Percentiles rank a stretch among this genome's conserved stretches.
Evolutionary conservation across 2,113 vertebrate genomes (phyloP).

Genomic region (Siniperca knerii): DNA sequence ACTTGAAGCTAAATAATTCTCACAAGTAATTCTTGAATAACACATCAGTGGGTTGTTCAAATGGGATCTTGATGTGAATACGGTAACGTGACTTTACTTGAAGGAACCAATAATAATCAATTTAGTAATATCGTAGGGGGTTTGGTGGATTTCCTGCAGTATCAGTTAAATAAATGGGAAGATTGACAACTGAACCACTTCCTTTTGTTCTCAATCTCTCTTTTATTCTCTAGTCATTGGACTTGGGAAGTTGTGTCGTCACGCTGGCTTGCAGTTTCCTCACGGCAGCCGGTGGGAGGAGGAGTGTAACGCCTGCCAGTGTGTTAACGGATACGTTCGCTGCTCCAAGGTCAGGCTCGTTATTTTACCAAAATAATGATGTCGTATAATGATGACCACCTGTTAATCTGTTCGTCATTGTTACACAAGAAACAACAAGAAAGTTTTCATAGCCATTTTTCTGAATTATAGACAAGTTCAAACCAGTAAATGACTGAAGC

Average conservation of each 20-base stretch:
- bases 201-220: background rate
- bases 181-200: background rate
- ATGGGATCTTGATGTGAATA: background rate
- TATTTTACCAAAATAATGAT: background rate
- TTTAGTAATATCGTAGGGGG: too few relatives aligned
- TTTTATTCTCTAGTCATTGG: slow-evolving; percentile 84
- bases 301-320: slow-evolving; percentile 93
- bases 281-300: slow-evolving; percentile 92
- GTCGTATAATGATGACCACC: background rate
- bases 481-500: background rate
- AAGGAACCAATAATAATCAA: too few relatives aligned
- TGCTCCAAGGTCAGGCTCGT: slow-evolving; percentile 91
- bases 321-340: slow-evolving; percentile 86
- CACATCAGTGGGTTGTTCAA: too few relatives aligned
- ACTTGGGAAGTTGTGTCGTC: slow-evolving; percentile 89
- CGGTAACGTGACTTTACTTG: background rate
- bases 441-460: background rate
- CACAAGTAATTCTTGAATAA: too few relatives aligned
- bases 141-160: background rate
- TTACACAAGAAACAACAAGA: too few relatives aligned
- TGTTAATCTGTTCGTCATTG: background rate
- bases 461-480: background rate
- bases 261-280: slow-evolving; percentile 86
- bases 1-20: too few relatives aligned
- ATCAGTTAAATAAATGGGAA: background rate